Base-by-base conservation (phyloP, 2,113 vertebrate genomes). In the Picathartes gymnocephalus region DNA sequence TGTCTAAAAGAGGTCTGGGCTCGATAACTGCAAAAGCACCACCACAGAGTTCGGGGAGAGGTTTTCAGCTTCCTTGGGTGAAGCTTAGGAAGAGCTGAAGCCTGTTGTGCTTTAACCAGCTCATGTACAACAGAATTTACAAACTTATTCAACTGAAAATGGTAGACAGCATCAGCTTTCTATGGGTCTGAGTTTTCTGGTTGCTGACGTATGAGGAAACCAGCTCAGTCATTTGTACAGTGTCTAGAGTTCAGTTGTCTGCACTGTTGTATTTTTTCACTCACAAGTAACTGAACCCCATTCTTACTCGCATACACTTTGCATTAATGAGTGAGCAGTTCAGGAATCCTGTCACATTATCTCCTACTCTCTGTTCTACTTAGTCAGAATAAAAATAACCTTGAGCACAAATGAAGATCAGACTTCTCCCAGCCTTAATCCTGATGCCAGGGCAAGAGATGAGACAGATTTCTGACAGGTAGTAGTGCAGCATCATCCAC, bases 371-470 rank as follows among this genome's bases (percentile, higher is more conserved):
- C 14, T 81, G 39, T 82, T 87, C n/a, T 77, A 54, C 81, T 76
- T 79, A 91, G 70, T 71, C 53, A 77, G 92, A 88, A 54, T 66
- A 80, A 91, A 94, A 93, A 62, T 68, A 88, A 94, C 25, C n/a
- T 82, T 70, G 39, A 72, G 31, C 69, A 31, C 7, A 30, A 33
- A 61, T 45, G 77, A 92, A 84, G 65, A 69, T 92, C 65, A 89
- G 13, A 73, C 76, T 88, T 88, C 51, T 92, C 48, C 31, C 37
- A 90, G 62, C 24, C 54, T 83, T 82, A 66, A 37, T 76, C 54
- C 70, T 80, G 71, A 35, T 68, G 12, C 21, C 54, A 83, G 28
- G 73, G 22, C 60, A 86, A 53, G 56, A 80, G 39, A 72, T 62
- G 64, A 83, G 64, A 27, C 33, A 39, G 39, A 27, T 40, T 92